Percentiles rank a stretch among this genome's conserved stretches.
Evolutionary conservation across 2,888 invertebrate species (phyloP).

Genomic region (Nemotelus pantherinus): DNA sequence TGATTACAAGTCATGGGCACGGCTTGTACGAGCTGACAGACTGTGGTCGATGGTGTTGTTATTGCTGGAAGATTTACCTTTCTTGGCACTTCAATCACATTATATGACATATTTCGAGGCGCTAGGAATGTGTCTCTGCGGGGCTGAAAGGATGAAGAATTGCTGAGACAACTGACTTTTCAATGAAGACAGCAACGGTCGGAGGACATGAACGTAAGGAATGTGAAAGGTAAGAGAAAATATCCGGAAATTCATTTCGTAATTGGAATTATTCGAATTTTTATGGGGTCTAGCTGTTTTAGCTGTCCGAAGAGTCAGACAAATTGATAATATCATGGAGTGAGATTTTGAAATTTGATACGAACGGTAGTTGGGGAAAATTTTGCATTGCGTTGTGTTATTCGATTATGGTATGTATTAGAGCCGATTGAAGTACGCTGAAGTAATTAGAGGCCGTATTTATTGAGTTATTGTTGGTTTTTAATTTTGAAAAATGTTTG

Average conservation of each 20-base stretch:
- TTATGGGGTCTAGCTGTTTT: not conserved
- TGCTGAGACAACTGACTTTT: not conserved
- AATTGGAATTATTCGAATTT: conserved; percentile 26
- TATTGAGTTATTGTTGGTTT: too few relatives aligned
- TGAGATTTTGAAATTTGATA: conserved; percentile 1
- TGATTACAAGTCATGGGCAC: conserved; percentile 9
- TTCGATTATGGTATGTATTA: too few relatives aligned
- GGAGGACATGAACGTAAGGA: conserved; percentile 3
- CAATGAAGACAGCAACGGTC: conserved; percentile 26
- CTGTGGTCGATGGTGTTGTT: not conserved
- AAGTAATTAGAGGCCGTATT: too few relatives aligned
- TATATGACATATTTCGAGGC: conserved; percentile 31
- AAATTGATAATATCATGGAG: not conserved
- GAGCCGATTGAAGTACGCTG: too few relatives aligned
- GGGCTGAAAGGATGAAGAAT: not conserved
- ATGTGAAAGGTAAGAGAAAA: not conserved
- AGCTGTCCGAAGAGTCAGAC: not conserved
- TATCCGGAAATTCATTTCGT: conserved; percentile 21
- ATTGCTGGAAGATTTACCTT: not conserved
- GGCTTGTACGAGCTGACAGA: conserved; percentile 14
- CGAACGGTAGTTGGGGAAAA: too few relatives aligned
- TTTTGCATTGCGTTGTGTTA: too few relatives aligned
- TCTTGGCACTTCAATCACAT: not conserved
- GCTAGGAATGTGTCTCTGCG: not conserved
- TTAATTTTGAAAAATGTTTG: too few relatives aligned